These are phyloP conservation scores for Lordiphosa andalusiaca DNA, from an alignment of 2,888 invertebrate species.

Conservation along the genomic window DNA sequence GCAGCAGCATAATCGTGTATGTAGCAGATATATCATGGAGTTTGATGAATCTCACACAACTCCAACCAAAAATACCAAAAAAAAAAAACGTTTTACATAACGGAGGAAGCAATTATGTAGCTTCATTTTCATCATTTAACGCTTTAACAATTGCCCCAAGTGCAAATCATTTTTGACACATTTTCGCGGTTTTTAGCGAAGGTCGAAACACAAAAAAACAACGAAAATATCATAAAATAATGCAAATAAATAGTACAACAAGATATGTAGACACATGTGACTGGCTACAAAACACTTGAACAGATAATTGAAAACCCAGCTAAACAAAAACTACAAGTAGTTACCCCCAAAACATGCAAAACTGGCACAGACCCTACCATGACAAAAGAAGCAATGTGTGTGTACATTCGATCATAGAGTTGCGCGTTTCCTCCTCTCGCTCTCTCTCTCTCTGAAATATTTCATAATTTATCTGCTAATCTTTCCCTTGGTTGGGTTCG, in stretches of 20 bases:
- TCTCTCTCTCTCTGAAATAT: too few relatives aligned
- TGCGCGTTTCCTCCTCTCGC: too few relatives aligned
- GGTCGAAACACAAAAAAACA: constrained; percentile 38
- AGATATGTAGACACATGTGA: constrained; percentile 5
- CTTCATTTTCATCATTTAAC: constrained; percentile 4
- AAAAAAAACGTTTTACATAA: constrained; percentile 21
- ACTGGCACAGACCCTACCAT: constrained; percentile 7
- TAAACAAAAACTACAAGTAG: constrained; percentile 17
- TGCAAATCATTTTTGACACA: constrained; percentile 53
- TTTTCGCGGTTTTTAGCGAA: constrained; percentile 58
- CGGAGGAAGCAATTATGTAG: constrained; percentile 17
- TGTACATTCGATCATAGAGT: not conserved
- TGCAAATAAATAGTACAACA: constrained; percentile 28
- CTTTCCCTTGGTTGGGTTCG: too few relatives aligned
- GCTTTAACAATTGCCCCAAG: constrained; percentile 34
- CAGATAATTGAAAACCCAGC: constrained; percentile 42
- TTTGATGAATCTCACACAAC: not conserved
- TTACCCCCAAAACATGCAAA: constrained; percentile 5
- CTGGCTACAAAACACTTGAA: constrained; percentile 34
- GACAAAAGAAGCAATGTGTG: constrained; percentile 8
- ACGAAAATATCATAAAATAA: constrained; percentile 38
- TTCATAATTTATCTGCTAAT: too few relatives aligned
- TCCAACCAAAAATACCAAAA: too few relatives aligned
- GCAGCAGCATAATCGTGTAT: not conserved
- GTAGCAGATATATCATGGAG: constrained; percentile 7